A percentile compares a stretch with the other conserved stretches of the same genome.
Evolutionary conservation across 2,888 invertebrate genomes (phyloP).

Genomic region (Serripes groenlandicus): DNA sequence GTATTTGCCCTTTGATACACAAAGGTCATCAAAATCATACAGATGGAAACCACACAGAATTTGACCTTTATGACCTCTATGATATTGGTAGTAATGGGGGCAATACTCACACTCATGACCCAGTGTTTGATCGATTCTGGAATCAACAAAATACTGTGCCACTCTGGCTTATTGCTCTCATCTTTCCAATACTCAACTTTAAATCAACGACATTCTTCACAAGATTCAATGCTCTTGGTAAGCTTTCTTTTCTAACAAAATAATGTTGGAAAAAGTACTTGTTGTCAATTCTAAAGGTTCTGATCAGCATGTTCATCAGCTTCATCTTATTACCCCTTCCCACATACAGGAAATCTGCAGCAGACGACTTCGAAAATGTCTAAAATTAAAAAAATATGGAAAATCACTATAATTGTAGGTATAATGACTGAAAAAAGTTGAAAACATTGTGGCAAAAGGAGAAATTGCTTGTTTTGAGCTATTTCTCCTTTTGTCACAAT

Average conservation of each 20-base stretch:
- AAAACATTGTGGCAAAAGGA: too few species aligned
- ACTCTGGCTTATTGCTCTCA: constrained; percentile 7
- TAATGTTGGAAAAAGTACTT: neutral
- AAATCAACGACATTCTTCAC: constrained; percentile 25
- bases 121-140: constrained; percentile 8
- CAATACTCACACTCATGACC: constrained; percentile 5
- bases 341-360: too few species aligned
- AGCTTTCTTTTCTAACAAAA: too few species aligned
- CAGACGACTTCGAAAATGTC: too few species aligned
- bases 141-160: constrained; percentile 18
- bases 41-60: neutral
- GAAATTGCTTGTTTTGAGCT: too few species aligned
- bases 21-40: neutral
- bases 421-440: too few species aligned
- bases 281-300: too few species aligned
- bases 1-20: constrained; percentile 5
- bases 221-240: constrained; percentile 26
- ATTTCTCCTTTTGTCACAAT: too few species aligned
- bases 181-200: constrained; percentile 22
- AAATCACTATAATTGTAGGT: too few species aligned
- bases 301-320: too few species aligned
- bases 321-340: too few species aligned
- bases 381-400: too few species aligned
- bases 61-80: neutral
- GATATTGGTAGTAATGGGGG: neutral